Percentiles rank a stretch among this genome's conserved stretches.
Evolutionary conservation across 2,797 vertebrate genomes (phyloP).

Genomic region (Oophaga sylvatica): DNA sequence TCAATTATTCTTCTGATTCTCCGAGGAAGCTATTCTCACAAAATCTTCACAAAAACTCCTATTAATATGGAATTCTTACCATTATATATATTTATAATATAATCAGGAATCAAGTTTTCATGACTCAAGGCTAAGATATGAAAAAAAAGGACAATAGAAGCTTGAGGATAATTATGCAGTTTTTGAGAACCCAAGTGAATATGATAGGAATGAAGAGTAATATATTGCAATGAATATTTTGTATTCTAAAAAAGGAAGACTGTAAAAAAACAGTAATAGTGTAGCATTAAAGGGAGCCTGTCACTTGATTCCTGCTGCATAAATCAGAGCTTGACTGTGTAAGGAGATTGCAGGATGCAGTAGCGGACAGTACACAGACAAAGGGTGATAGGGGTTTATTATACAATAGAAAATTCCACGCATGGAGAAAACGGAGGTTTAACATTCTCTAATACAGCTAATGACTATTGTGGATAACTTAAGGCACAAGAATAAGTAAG

Average conservation of each 20-base stretch:
- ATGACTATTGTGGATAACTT: no score
- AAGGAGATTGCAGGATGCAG: no score
- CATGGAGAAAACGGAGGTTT: no score
- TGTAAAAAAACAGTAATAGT: no score
- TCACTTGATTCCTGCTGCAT: no score
- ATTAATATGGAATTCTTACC: slow-evolving; percentile 5
- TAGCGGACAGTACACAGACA: no score
- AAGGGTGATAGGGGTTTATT: no score
- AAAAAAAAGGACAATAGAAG: background rate
- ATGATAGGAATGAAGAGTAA: background rate
- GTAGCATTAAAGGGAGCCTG: no score
- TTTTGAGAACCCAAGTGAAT: background rate
- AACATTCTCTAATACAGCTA: no score
- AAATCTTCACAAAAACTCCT: slow-evolving; percentile 8
- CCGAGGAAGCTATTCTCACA: background rate
- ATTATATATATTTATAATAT: background rate
- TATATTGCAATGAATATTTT: background rate
- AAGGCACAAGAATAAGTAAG: no score
- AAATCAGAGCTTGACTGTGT: no score
- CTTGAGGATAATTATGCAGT: background rate
- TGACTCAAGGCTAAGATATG: slow-evolving; percentile 10
- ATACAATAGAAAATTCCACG: no score
- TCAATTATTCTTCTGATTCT: slow-evolving; percentile 17
- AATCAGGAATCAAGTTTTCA: background rate
- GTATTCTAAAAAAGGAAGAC: background rate